Percentiles rank a stretch among this genome's conserved stretches.
phyloP scores from a whole-genome alignment of 2,797 vertebrate species.

The Odontamblyopus lacepedii region DNA sequence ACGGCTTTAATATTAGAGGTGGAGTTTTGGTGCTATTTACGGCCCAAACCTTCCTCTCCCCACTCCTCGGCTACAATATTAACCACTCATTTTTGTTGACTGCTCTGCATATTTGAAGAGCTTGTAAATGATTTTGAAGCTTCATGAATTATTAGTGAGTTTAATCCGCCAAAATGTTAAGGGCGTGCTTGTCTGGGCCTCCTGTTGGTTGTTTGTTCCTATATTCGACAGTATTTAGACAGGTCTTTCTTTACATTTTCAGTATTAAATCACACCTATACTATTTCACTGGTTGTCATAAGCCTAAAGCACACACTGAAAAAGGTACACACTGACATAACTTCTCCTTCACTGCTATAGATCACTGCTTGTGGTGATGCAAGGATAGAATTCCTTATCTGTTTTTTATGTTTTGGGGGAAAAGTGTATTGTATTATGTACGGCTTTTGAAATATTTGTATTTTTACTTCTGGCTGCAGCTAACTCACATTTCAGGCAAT shows the following conservation, averaged over 20 bases:
- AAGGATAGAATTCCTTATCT: too few relatives aligned
- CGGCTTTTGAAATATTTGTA: too few relatives aligned
- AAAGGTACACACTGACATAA: too few relatives aligned
- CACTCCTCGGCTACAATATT: slow-evolving; percentile 4
- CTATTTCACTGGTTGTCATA: neutral
- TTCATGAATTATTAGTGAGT: slow-evolving; percentile 8
- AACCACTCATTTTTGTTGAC: slow-evolving; percentile 7
- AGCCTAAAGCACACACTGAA: neutral
- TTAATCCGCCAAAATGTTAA: slow-evolving; percentile 3
- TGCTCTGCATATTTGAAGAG: slow-evolving; percentile 6
- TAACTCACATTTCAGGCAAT: too few relatives aligned
- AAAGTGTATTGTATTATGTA: too few relatives aligned
- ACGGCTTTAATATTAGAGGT: slow-evolving; percentile 6
- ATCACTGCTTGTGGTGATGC: too few relatives aligned
- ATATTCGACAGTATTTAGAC: neutral
- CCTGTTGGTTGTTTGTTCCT: neutral
- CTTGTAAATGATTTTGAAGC: slow-evolving; percentile 8
- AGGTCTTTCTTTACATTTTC: neutral
- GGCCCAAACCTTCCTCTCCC: neutral
- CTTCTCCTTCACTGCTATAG: too few relatives aligned
- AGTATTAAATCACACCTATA: neutral
- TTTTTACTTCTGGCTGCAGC: too few relatives aligned
- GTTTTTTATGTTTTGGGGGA: too few relatives aligned
- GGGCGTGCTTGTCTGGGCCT: neutral
- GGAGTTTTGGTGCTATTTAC: slow-evolving; percentile 10